phyloP scores from a whole-genome alignment of 1,140 invertebrate species.

The Lordiphosa collinella region DNA sequence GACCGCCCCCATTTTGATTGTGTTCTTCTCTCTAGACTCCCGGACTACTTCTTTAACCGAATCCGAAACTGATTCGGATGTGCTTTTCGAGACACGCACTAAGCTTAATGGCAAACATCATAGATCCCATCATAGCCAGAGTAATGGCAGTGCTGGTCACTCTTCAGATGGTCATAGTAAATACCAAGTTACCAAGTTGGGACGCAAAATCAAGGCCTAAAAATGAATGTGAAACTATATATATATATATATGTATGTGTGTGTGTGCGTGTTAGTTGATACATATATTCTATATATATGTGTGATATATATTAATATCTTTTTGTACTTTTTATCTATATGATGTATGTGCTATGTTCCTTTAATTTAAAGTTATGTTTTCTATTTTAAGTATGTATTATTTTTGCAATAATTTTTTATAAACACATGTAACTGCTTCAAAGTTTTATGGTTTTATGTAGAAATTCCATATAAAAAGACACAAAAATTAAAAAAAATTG shows the following conservation, averaged over 20 bases:
- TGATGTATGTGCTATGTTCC: conserved; percentile 15
- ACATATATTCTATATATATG: conserved; percentile 31
- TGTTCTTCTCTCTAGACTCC: conserved; percentile 36
- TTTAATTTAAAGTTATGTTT: conserved; percentile 11
- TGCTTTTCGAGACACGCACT: conserved; percentile 84
- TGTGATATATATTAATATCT: conserved; percentile 20
- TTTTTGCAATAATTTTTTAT: too few relatives aligned
- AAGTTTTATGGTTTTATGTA: too few relatives aligned
- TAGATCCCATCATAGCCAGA: conserved; percentile 37
- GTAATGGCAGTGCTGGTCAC: conserved; percentile 48
- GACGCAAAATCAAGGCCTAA: conserved; percentile 81
- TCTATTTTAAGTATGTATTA: neutral
- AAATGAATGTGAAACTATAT: conserved; percentile 10
- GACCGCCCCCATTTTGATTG: neutral
- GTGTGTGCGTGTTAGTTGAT: conserved; percentile 41
- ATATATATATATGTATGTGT: conserved; percentile 17
- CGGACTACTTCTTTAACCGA: conserved; percentile 85
- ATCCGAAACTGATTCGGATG: conserved; percentile 87
- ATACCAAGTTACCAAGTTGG: conserved; percentile 81
- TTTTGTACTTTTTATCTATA: conserved; percentile 21
- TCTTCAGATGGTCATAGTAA: conserved; percentile 60
- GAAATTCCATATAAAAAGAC: too few relatives aligned
- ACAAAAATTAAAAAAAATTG: too few relatives aligned
- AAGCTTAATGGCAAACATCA: conserved; percentile 81
- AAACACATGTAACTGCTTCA: too few relatives aligned